Percentiles rank a stretch among this genome's conserved stretches.
Conservation (phyloP, 1,140 invertebrate species). For the Brachionus paranguensis region DNA sequence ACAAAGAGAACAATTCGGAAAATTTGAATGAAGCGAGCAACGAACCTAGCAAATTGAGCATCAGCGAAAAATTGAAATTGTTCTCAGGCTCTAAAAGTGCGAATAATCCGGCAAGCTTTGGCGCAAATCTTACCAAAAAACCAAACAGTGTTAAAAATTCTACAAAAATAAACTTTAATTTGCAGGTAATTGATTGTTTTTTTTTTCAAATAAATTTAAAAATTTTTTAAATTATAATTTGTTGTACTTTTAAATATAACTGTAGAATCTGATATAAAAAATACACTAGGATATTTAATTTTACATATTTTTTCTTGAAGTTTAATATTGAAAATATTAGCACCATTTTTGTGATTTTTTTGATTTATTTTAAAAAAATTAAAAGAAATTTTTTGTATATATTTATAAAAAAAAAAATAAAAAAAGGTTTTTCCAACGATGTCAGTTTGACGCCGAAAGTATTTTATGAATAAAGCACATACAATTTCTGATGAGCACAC, state of each 20-base stretch:
- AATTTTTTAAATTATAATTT: neutral
- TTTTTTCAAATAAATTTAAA: neutral
- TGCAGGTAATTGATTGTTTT: neutral
- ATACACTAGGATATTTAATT: no score
- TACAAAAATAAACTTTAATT: constrained; percentile 1
- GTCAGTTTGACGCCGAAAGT: no score
- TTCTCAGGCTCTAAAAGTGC: neutral
- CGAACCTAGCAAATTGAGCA: constrained; percentile 32
- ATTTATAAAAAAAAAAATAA: no score
- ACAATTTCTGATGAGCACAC: no score
- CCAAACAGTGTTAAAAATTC: neutral
- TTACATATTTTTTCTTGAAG: no score
- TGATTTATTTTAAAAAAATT: no score
- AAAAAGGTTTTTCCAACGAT: no score
- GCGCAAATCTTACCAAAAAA: neutral
- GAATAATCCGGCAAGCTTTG: neutral
- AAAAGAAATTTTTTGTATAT: no score
- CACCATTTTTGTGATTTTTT: no score
- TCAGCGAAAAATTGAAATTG: constrained; percentile 28
- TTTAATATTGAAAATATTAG: no score
- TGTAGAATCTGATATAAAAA: no score
- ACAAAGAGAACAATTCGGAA: constrained; percentile 1
- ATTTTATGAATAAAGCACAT: no score
- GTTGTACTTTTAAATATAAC: neutral
- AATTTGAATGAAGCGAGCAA: neutral